Percentiles rank a stretch among this genome's conserved stretches.
Evolutionary conservation across 1,140 invertebrate species (phyloP).

Genomic region (Drosophila quadrilineata): DNA sequence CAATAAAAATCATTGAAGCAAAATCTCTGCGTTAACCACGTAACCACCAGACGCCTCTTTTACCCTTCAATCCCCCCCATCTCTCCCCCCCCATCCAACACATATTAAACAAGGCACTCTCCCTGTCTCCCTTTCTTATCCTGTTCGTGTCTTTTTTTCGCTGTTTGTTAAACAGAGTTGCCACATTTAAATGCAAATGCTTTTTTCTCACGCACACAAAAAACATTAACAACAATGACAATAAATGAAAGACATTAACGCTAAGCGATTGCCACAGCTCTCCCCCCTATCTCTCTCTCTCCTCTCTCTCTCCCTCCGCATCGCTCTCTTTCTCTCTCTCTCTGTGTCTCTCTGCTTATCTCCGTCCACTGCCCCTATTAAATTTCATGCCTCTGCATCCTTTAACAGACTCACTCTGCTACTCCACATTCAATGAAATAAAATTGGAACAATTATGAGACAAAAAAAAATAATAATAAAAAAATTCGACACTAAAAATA

Average conservation of each 20-base stretch:
- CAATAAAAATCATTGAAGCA: conserved; percentile 75
- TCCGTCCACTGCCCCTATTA: too few species aligned
- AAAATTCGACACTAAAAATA: not conserved
- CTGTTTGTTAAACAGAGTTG: not conserved
- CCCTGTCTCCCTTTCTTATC: not conserved
- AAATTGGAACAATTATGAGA: conserved; percentile 74
- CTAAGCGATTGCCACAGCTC: conserved; percentile 51
- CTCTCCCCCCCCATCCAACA: not conserved
- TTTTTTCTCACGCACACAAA: conserved; percentile 73
- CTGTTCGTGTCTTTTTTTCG: not conserved
- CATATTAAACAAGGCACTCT: not conserved
- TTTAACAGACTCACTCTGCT: conserved; percentile 41
- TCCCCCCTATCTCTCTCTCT: not conserved
- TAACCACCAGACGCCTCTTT: conserved; percentile 1
- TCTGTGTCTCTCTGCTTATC: too few species aligned
- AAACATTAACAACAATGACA: conserved; percentile 77
- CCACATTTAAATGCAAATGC: conserved; percentile 66
- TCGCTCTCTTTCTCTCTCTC: too few species aligned
- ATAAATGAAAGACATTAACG: conserved; percentile 76
- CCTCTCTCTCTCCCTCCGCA: not conserved
- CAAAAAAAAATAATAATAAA: conserved; percentile 3
- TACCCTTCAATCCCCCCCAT: too few species aligned
- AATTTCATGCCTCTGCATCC: too few species aligned
- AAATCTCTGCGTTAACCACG: conserved; percentile 62
- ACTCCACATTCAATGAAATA: conserved; percentile 72